phyloP scores from a whole-genome alignment of 2,797 vertebrate species.

The Buceros bicornis region DNA sequence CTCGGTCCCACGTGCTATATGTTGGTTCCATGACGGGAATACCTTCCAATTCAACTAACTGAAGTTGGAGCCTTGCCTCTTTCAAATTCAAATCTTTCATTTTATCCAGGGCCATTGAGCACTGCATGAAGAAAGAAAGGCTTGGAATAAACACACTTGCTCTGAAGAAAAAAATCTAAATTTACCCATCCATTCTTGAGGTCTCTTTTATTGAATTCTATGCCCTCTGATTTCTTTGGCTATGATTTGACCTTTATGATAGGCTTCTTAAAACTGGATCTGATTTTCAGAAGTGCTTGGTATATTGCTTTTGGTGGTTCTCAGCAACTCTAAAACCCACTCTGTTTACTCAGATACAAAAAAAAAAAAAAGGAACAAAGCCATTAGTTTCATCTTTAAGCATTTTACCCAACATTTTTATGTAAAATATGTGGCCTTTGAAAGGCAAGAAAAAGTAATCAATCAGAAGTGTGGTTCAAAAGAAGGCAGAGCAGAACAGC shows the following conservation, averaged over 20 bases:
- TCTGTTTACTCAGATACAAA: not conserved
- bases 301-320: not conserved
- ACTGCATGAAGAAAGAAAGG: not conserved
- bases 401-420: not conserved
- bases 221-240: not conserved
- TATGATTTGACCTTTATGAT: not conserved
- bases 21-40: not conserved
- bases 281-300: not conserved
- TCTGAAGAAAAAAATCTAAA: not conserved
- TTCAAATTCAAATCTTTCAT: slow-evolving; percentile 53
- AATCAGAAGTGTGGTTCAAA: not conserved
- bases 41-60: slow-evolving; percentile 58
- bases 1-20: slow-evolving; percentile 28
- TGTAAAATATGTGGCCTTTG: not conserved
- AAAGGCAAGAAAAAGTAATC: not conserved
- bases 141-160: not conserved
- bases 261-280: not conserved
- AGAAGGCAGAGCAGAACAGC: not conserved
- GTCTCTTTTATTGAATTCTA: not conserved
- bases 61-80: accelerated
- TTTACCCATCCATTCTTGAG: not conserved
- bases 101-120: slow-evolving; percentile 41
- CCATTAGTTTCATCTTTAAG: not conserved
- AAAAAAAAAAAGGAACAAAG: not conserved
- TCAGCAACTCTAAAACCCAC: not conserved